These are phyloP conservation scores for Gari tellinella DNA, from an alignment of 2,888 invertebrate species.

Conservation along the genomic window DNA sequence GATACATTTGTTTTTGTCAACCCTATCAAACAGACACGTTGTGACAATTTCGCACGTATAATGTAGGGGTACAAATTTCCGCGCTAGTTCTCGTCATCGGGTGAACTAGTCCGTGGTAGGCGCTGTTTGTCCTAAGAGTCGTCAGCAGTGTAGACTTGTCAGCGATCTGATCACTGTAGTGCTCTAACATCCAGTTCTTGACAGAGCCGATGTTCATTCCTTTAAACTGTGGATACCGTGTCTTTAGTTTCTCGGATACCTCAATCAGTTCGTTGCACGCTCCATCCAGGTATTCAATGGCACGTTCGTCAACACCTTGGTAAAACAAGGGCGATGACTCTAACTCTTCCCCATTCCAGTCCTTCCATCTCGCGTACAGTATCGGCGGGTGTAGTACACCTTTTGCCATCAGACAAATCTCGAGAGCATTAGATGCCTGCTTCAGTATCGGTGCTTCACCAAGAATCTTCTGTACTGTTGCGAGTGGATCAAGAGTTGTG, in stretches of 20 bases:
- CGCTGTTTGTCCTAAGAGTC: constrained; percentile 58
- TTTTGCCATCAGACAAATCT: constrained; percentile 61
- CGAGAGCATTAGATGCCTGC: constrained; percentile 53
- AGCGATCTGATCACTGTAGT: constrained; percentile 57
- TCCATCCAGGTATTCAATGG: constrained; percentile 53
- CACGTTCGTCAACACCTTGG: constrained; percentile 63
- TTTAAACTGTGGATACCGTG: constrained; percentile 45
- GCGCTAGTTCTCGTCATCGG: constrained; percentile 54
- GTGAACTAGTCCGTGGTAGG: constrained; percentile 66
- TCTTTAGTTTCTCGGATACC: constrained; percentile 49
- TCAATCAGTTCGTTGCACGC: constrained; percentile 61
- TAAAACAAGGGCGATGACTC: constrained; percentile 67
- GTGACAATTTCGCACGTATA: too few species aligned
- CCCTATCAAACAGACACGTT: too few species aligned
- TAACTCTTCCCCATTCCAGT: constrained; percentile 66
- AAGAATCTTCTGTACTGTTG: constrained; percentile 54
- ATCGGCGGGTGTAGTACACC: constrained; percentile 69
- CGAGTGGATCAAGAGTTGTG: neutral
- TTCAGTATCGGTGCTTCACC: constrained; percentile 57
- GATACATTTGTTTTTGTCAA: too few species aligned
- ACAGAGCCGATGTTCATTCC: constrained; percentile 50
- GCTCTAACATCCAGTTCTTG: constrained; percentile 56
- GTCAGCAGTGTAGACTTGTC: constrained; percentile 50
- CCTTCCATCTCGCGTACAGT: constrained; percentile 70
- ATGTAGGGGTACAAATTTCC: constrained; percentile 61